Base-by-base conservation (phyloP, 2,888 invertebrate species). In the Drosophila paranaensis region DNA sequence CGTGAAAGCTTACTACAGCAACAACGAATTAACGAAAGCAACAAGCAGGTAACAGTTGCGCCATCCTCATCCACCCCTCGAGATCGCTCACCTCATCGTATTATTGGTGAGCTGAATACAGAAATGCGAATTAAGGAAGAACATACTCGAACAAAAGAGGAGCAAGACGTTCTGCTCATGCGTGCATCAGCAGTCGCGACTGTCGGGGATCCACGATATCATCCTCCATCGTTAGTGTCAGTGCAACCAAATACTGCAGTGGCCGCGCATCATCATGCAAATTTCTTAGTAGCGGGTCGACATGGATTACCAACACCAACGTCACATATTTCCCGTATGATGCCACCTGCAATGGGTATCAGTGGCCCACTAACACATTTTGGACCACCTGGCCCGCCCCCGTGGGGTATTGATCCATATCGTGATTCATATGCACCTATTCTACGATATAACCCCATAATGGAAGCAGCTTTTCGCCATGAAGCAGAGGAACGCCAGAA, bases 401-500 rank as follows among this genome's bases (percentile, higher is more conserved):
- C 91, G 20, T 95, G 95, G 95, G 81, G 91, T 30, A 90, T 93
- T 69, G 95, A 96, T 92, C 95, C 95, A 13, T 96, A 96, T 93
- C 94, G 95, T 60, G 94, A 94, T 89, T 94, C 94, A 37, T 96
- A 96, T 92, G 82, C 82, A 16, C 95, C 96, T 45, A 94, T 96
- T 76, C 93, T 95, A 92, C 95, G 96, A 62, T 96, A 96, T 92
- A 96, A 96, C 91, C 96, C 97, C 25, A 93, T 97, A 39, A 95
- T 97, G 93, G 96, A 96, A 84, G 96, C 95, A 14, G 96, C 96
- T 25, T 95, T 96, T 90, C 94, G 96, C 62, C 96, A 95, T 51
- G 96, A 96, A 90, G 96, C 97, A 86, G 96, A 97, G 91, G 95
- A 96, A 70, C 96, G 95, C 46, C 97, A 96, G 93, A 95, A 96